These are phyloP conservation scores for Dendropsophus ebraccatus DNA, from an alignment of 2,113 vertebrate species.

Conservation along the genomic window DNA sequence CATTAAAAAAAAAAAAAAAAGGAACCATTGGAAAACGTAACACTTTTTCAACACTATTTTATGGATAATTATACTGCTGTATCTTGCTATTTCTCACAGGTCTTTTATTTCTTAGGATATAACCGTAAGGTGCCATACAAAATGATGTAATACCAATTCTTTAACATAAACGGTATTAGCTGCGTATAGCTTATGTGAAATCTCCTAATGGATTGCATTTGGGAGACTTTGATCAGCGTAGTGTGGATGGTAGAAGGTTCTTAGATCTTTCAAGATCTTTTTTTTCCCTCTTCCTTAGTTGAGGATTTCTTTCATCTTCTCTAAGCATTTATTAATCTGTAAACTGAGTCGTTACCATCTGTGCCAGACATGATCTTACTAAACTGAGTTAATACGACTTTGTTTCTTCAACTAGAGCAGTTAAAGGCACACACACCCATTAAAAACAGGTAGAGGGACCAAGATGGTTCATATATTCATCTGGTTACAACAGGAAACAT, in stretches of 20 bases:
- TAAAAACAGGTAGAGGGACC: not conserved
- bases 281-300: constrained; percentile 22
- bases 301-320: constrained; percentile 35
- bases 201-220: not conserved
- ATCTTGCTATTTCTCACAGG: not conserved
- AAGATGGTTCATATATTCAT: not conserved
- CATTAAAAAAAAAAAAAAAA: not conserved
- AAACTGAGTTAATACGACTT: constrained; percentile 35
- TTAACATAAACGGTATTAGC: not conserved
- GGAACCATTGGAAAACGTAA: not conserved
- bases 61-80: not conserved
- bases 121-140: not conserved
- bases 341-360: constrained; percentile 30
- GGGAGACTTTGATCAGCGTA: constrained; percentile 26
- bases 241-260: not conserved
- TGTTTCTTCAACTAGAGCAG: constrained; percentile 2
- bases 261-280: constrained; percentile 12
- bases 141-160: not conserved
- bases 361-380: constrained; percentile 32
- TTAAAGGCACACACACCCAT: not conserved
- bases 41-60: not conserved
- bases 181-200: not conserved
- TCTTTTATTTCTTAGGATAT: not conserved
- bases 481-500: not conserved
- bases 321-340: constrained; percentile 34